Base-by-base conservation (phyloP, 2,888 invertebrate genomes). In the Chouioia cunea region DNA sequence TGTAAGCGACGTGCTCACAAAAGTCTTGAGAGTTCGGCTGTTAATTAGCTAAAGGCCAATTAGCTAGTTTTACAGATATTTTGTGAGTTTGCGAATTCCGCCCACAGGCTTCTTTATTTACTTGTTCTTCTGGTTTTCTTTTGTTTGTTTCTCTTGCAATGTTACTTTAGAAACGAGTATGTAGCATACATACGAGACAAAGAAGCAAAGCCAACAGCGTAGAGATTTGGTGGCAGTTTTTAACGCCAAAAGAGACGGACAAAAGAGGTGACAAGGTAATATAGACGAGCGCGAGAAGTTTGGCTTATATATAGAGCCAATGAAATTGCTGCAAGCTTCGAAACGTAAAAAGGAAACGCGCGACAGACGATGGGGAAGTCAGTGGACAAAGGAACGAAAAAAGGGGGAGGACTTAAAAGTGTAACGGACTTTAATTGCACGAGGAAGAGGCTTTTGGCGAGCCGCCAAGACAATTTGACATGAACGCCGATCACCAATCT, bases 381-480 rank as follows among this genome's bases (percentile, higher is more conserved):
- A n/a, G n/a, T n/a, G n/a, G n/a, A n/a, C n/a, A 48, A 59, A 44
- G 56, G 47, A 58, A 44, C 58, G 59, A 48, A 22, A 56, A 27
- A 22, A 22, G 36, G 65, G 12, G 15, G 56, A 36, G 57, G 70
- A 56, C 47, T 46, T 22, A 22, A 63, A 58, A 70, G 50, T 63
- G 66, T 63, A 70, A 72, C 65, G 50, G 54, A 65, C 65, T 60
- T 68, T 70, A 65, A 74, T 70, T 62, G 58, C 63, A 44, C 56
- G 47, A 47, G 48, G 46, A 48, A 50, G 54, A 46, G 10, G n/a
- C 47, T 27, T 27, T 27, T 71, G 71, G 71, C 71, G 23, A 46
- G 16, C 12, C 15, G 71, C 68, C 73, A 73, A 60, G 46, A 47
- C 57, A 65, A 65, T 73, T 73, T 66, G 65, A 65, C 68, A 69